Conservation (phyloP, 2,888 invertebrate species). For the Parascotia fuliginaria region DNA sequence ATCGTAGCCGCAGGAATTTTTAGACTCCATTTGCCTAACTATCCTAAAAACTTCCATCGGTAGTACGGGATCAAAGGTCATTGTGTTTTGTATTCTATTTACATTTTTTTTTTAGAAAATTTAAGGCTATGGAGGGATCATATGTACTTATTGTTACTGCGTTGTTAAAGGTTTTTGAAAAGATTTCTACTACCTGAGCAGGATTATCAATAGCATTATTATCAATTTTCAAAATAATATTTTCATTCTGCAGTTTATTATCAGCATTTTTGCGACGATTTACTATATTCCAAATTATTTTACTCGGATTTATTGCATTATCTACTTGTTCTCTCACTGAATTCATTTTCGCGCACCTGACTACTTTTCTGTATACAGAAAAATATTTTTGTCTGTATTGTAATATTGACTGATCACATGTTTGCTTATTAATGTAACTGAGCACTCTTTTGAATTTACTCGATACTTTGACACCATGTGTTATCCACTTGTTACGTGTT, state of each 20-base stretch:
- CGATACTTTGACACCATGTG: slow-evolving; percentile 5
- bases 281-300: slow-evolving; percentile 3
- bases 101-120: not conserved
- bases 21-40: slow-evolving; percentile 9
- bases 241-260: not conserved
- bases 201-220: not conserved
- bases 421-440: not conserved
- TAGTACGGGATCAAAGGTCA: not conserved
- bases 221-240: not conserved
- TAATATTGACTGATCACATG: not conserved
- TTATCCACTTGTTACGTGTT: not conserved
- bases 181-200: not conserved
- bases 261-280: slow-evolving; percentile 2
- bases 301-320: not conserved
- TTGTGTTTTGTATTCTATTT: not conserved
- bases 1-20: slow-evolving; percentile 15
- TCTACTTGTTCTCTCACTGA: not conserved
- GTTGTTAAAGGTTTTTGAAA: not conserved
- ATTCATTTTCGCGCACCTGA: slow-evolving; percentile 5
- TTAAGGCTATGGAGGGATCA: not conserved
- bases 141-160: not conserved
- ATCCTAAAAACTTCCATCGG: slow-evolving; percentile 4
- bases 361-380: slow-evolving; percentile 3
- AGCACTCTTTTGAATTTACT: slow-evolving; percentile 9
- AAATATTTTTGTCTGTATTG: slow-evolving; percentile 4